Conservation (phyloP, 2,797 vertebrate species). For the Cossypha niveicapilla region DNA sequence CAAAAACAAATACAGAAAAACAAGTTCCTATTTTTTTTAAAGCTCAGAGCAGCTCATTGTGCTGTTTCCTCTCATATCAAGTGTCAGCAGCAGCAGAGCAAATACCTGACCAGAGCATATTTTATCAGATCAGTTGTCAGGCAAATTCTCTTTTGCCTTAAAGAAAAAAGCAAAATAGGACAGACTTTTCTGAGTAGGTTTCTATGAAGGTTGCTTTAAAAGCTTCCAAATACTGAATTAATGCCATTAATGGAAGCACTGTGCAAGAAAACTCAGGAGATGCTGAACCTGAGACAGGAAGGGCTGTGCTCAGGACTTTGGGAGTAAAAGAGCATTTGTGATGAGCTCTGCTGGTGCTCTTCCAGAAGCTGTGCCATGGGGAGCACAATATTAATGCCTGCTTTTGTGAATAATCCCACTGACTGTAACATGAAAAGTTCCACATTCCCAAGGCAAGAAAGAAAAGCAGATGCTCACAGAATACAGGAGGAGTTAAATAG, state of each 20-base stretch:
- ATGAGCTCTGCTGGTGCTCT: not conserved
- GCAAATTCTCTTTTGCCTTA: not conserved
- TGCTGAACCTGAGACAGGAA: not conserved
- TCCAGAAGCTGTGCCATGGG: not conserved
- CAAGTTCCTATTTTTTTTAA: not conserved
- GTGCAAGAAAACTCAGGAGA: not conserved
- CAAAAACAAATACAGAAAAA: not conserved
- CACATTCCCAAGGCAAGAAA: not conserved
- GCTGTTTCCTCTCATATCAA: not conserved
- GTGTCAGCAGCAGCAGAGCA: not conserved
- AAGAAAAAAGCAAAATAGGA: not conserved
- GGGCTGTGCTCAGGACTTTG: not conserved
- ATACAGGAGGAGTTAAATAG: not conserved
- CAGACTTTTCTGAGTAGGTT: not conserved
- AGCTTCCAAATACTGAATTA: not conserved
- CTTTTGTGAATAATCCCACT: not conserved
- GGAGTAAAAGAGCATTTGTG: not conserved
- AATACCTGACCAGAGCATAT: not conserved
- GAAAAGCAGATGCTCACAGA: not conserved
- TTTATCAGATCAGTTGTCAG: conserved; percentile 31
- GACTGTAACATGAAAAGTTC: not conserved
- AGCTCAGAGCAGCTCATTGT: not conserved
- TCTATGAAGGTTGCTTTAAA: not conserved
- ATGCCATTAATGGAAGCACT: not conserved
- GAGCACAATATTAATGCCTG: not conserved